Base-by-base conservation (phyloP, 2,113 vertebrate species). In the Panthera uncia region DNA sequence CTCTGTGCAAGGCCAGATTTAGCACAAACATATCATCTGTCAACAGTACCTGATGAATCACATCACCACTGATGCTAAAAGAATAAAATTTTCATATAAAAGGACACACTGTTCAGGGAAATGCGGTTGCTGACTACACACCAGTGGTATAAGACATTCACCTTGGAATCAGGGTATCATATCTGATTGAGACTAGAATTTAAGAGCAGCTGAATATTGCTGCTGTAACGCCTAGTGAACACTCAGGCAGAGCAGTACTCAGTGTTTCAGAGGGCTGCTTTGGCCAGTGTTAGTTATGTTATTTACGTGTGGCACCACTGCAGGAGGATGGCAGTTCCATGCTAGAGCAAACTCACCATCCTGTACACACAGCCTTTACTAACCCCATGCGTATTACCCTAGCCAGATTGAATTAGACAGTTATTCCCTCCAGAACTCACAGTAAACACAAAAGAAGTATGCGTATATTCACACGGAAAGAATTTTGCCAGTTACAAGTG, bases 41-140 rank as follows among this genome's bases (percentile, higher is more conserved):
- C 87, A 93, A 19, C 13, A 87, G 68, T 8, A 71, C 63, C 71
- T 1, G 0, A 41, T 65, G 65, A 95, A 63, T 88, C 80, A 63
- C 13, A 76, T 45, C 65, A 90, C 38, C 23, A 63, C 36, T 76
- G 74, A 73, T 52, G 76, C 83, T 95, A 66, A 95, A 78, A 89
- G 25, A 91, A 91, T 93, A 87, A 71, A 57, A 69, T 92, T 90
- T 94, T 80, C 78, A 91, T 36, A 90, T 29, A 83, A 93, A 95
- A 80, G 57, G 68, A 8, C 45, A 89, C 23, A 50, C 4, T 90
- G 23, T 57, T 90, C 31, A 45, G n/a, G n/a, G 65, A 97, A 95
- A 91, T 48, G 68, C 50, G 19, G 57, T 69, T 21, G 38, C 48
- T 97, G 93, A 50, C 85, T 82, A 78, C 38, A 79, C n/a, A 52